Conservation (phyloP, 2,797 vertebrate species). For the Macropodus opercularis region DNA sequence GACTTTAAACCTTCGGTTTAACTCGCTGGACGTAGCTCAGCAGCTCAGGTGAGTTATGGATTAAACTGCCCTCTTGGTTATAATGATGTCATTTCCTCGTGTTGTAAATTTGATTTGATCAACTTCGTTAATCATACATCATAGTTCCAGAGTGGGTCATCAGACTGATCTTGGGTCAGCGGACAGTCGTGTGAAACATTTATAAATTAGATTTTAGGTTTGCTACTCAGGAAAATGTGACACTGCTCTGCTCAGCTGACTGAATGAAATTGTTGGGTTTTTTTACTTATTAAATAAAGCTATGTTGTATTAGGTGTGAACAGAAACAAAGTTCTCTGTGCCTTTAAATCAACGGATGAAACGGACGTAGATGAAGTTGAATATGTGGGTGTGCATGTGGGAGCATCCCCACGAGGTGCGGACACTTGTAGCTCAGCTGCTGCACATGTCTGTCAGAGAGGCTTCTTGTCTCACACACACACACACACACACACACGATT, state of each 20-base stretch:
- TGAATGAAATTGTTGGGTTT: not conserved
- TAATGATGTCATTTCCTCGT: not conserved
- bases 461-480: too few relatives aligned
- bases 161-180: not conserved
- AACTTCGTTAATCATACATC: not conserved
- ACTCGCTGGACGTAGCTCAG: conserved; percentile 12
- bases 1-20: too few relatives aligned
- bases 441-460: conserved; percentile 63
- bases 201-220: not conserved
- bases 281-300: conserved; percentile 12
- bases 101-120: conserved; percentile 3
- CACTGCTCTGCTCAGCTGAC: not conserved
- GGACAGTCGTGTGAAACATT: not conserved
- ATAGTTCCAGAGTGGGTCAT: not conserved
- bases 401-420: conserved; percentile 20
- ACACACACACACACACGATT: conserved; percentile 5
- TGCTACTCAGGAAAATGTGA: not conserved
- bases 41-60: conserved; percentile 55
- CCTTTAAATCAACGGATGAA: not conserved
- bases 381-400: not conserved
- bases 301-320: not conserved
- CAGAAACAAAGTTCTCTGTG: not conserved
- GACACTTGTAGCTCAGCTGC: conserved; percentile 65
- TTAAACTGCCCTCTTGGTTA: conserved; percentile 4
- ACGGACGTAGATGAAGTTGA: not conserved